phyloP scores from a whole-genome alignment of 37 sponge, comb jelly and placozoan genomes.

The Beroe forskalii region DNA sequence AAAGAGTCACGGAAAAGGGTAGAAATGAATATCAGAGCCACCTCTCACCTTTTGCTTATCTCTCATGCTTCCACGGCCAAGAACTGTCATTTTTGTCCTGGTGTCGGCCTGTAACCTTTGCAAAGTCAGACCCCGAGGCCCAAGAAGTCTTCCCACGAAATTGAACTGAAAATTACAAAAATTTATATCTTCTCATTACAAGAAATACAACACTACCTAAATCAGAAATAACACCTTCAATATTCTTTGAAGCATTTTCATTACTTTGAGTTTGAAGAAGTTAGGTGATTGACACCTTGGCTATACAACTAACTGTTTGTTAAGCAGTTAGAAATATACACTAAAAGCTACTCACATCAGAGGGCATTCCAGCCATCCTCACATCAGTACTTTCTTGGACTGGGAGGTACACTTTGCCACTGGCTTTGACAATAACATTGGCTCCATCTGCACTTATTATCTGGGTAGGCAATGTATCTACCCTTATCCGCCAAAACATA shows the following conservation, averaged over 20 bases:
- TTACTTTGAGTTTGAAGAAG: too few relatives aligned
- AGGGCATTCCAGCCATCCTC: constrained; percentile 14
- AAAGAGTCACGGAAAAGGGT: too few relatives aligned
- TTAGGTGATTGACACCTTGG: too few relatives aligned
- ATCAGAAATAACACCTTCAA: too few relatives aligned
- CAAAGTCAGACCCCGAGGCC: constrained; percentile 88
- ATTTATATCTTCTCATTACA: too few relatives aligned
- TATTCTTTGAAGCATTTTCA: too few relatives aligned
- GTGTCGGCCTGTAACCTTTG: constrained; percentile 93
- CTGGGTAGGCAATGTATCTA: constrained; percentile 27
- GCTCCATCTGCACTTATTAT: constrained; percentile 54
- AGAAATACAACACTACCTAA: too few relatives aligned
- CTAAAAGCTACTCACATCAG: constrained; percentile 16
- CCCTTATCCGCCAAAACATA: constrained; percentile 42
- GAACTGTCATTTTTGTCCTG: constrained; percentile 84
- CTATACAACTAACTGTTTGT: too few relatives aligned
- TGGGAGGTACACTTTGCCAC: constrained; percentile 35
- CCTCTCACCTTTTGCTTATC: constrained; percentile 77
- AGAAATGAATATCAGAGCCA: too few relatives aligned
- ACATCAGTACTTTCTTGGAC: constrained; percentile 34
- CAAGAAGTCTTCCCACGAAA: constrained; percentile 90
- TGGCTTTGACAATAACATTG: constrained; percentile 37
- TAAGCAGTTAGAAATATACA: too few relatives aligned
- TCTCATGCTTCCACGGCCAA: constrained; percentile 86
- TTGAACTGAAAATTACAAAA: constrained; percentile 84